A percentile compares a stretch with the other conserved stretches of the same genome.
phyloP scores from a whole-genome alignment of 2,113 vertebrate genomes.

The Acinonyx jubatus region DNA sequence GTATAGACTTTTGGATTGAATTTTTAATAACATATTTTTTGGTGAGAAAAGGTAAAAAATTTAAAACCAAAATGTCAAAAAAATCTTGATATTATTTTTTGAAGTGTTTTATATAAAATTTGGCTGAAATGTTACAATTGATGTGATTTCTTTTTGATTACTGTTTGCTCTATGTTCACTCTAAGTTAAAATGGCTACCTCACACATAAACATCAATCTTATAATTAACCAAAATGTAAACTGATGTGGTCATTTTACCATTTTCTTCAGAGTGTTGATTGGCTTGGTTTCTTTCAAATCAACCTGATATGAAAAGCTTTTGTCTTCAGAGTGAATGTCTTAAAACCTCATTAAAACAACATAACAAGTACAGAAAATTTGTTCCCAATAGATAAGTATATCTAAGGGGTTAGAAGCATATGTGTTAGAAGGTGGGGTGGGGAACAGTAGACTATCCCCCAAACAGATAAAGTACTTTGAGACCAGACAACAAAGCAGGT shows the following conservation, averaged over 20 bases:
- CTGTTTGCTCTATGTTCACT: not conserved
- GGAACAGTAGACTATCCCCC: not conserved
- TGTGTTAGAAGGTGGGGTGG: not conserved
- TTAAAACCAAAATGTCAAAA: slow-evolving; percentile 14
- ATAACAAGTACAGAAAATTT: not conserved
- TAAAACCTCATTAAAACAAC: not conserved
- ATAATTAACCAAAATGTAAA: not conserved
- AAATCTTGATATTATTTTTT: not conserved
- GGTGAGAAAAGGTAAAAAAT: not conserved
- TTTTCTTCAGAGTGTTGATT: not conserved
- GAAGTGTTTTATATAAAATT: not conserved
- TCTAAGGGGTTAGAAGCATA: not conserved
- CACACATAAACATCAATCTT: not conserved
- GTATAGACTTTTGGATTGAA: not conserved
- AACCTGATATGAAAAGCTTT: not conserved
- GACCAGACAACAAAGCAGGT: not conserved
- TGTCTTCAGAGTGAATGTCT: not conserved
- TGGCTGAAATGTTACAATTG: not conserved
- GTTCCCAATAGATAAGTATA: not conserved
- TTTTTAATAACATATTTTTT: not conserved
- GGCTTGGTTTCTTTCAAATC: not conserved
- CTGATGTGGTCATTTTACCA: not conserved
- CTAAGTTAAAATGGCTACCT: not conserved
- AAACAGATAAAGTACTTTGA: not conserved
- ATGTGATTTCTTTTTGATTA: not conserved